phyloP scores from a whole-genome alignment of 2,113 vertebrate species.

The Halichoerus grypus region DNA sequence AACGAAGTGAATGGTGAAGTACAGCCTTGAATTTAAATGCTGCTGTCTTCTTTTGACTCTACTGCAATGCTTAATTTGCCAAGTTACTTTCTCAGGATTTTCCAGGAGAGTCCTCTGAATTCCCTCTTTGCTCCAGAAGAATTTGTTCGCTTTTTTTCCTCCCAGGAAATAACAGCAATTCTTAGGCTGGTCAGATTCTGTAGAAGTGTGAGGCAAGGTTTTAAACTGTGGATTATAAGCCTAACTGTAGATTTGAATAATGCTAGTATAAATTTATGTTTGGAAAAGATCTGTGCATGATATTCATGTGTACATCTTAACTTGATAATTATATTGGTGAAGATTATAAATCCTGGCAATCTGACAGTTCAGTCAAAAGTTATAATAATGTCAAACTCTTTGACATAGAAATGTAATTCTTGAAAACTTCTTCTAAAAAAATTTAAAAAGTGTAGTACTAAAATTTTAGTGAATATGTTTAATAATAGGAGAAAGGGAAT shows the following conservation, averaged over 20 bases:
- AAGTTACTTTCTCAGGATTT: slow-evolving; percentile 47
- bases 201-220: neutral
- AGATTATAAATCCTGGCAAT: slow-evolving; percentile 42
- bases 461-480: slow-evolving; percentile 37
- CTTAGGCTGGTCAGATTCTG: slow-evolving; percentile 6
- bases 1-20: neutral
- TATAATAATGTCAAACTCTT: slow-evolving; percentile 30
- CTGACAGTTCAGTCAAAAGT: slow-evolving; percentile 48
- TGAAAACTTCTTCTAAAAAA: slow-evolving; percentile 53
- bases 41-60: slow-evolving; percentile 29
- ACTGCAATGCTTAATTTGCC: neutral
- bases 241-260: slow-evolving; percentile 34
- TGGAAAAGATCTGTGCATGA: slow-evolving; percentile 11
- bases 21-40: slow-evolving; percentile 43
- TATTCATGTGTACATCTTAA: neutral
- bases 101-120: slow-evolving; percentile 27
- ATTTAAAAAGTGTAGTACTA: neutral
- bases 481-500: slow-evolving; percentile 7
- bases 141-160: slow-evolving; percentile 54
- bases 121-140: slow-evolving; percentile 49
- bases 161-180: slow-evolving; percentile 37
- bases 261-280: slow-evolving; percentile 22
- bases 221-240: slow-evolving; percentile 28
- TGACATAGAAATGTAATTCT: slow-evolving; percentile 55
- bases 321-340: slow-evolving; percentile 26